Conservation (phyloP, 1,140 invertebrate genomes). For the Drosophila auraria region DNA sequence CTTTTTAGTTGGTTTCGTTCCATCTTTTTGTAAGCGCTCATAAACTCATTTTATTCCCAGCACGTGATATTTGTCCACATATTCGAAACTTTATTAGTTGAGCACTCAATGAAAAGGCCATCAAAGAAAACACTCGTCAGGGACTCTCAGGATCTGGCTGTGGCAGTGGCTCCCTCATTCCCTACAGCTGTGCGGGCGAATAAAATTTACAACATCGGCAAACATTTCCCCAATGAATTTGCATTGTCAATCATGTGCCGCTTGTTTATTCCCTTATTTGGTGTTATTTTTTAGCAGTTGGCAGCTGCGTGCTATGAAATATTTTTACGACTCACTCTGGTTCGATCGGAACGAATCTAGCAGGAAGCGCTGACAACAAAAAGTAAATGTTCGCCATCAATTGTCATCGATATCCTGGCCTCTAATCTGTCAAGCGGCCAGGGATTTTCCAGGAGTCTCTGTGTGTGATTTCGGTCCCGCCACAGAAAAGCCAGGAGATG, state of each 20-base stretch:
- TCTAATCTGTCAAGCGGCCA: slow-evolving; percentile 36
- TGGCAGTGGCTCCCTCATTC: neutral
- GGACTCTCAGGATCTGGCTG: neutral
- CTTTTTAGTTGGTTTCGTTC: slow-evolving; percentile 51
- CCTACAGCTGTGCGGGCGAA: slow-evolving; percentile 35
- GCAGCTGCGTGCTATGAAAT: slow-evolving; percentile 43
- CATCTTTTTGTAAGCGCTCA: slow-evolving; percentile 46
- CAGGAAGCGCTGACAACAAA: slow-evolving; percentile 5
- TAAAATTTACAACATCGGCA: slow-evolving; percentile 41
- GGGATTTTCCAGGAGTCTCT: slow-evolving; percentile 23
- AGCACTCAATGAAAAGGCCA: slow-evolving; percentile 62
- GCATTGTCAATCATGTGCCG: slow-evolving; percentile 33
- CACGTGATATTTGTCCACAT: slow-evolving; percentile 63
- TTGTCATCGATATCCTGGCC: slow-evolving; percentile 40
- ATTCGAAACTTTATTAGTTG: slow-evolving; percentile 62
- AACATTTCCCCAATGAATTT: slow-evolving; percentile 34
- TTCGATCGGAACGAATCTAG: slow-evolving; percentile 21
- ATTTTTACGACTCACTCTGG: slow-evolving; percentile 46
- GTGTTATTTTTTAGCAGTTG: slow-evolving; percentile 19
- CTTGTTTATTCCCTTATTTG: slow-evolving; percentile 31
- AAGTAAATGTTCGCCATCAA: slow-evolving; percentile 39
- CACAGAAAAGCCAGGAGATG: slow-evolving; percentile 38
- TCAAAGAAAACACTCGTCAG: slow-evolving; percentile 46
- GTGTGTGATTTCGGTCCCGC: slow-evolving; percentile 22
- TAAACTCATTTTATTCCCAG: slow-evolving; percentile 74